Base-by-base conservation (phyloP, 2,797 vertebrate species). In the Bradypodion ventrale region DNA sequence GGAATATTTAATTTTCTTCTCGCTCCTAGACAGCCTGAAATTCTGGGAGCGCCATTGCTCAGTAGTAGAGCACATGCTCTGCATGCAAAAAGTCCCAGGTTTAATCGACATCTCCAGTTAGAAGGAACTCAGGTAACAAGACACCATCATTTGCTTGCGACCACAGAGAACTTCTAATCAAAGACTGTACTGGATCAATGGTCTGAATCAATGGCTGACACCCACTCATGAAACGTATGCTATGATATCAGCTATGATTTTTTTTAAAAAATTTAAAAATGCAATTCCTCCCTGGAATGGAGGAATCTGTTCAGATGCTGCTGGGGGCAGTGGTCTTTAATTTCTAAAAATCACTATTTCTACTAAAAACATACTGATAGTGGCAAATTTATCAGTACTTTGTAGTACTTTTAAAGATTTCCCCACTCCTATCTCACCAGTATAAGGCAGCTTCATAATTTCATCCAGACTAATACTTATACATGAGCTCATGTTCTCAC, bases 1-100 rank as follows among this genome's bases (percentile, higher is more conserved):
- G 62, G 78, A 82, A 89, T 80, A 2, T 68, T 73, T 81, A 79
- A 82, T 80, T 7, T 37, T 35, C 25, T 83, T 89, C 73, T 56
- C 82, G 72, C 35, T 88, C 75, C 27, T 66, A 66, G 65, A 42
- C n/a, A 80, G 62, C 10, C 63, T 44, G 29, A 35, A 84, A 79
- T 72, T 40, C 37, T 79, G 69, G 69, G 60, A 79, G 21, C 27
- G 6, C 44, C 6, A 29, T 70, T 78, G 66, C 44, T 74, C 60
- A 40, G n/a, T 27, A 16, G 19, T 7, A 74, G 69, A 85, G 32
- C 46, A 80, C 29, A 32, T 80, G 77, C 60, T 75, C 75, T 79
- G 62, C 70, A 75, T 75, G 46, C 62, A 75, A 35, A 42, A 74
- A 16, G 16, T 80, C 40, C 78, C 4, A 70, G 7, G 73, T 85